These are phyloP conservation scores for Neogobius melanostomus DNA, from an alignment of 2,113 vertebrate genomes.

Conservation along the genomic window DNA sequence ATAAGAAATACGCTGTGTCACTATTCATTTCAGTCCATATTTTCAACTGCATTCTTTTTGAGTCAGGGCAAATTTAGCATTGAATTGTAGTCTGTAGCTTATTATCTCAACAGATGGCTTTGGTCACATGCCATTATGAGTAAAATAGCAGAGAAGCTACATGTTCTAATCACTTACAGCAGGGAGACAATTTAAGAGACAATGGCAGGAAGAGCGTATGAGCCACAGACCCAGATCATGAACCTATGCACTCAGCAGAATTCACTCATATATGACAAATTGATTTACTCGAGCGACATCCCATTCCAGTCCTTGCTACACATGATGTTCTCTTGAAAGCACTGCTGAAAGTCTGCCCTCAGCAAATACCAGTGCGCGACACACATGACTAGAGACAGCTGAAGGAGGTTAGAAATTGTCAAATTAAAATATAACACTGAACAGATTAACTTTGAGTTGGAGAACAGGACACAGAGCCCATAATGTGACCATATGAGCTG, in stretches of 20 bases:
- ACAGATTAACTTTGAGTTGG: conserved; percentile 17
- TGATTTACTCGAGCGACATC: conserved; percentile 74
- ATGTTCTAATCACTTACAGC: conserved; percentile 29
- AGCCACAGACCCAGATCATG: conserved; percentile 63
- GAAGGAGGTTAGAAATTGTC: conserved; percentile 29
- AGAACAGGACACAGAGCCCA: conserved; percentile 55
- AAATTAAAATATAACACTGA: conserved; percentile 20
- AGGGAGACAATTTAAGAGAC: conserved; percentile 22
- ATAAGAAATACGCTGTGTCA: no score
- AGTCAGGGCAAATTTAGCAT: background rate
- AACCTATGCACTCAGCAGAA: conserved; percentile 72
- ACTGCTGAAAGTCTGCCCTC: conserved; percentile 63
- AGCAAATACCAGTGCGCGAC: conserved; percentile 71
- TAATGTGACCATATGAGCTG: conserved; percentile 77
- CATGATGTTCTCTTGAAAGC: conserved; percentile 71
- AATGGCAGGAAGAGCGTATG: conserved; percentile 27
- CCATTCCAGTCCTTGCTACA: conserved; percentile 70
- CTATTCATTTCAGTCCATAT: no score
- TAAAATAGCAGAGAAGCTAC: background rate
- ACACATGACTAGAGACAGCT: conserved; percentile 61
- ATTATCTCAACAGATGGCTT: background rate
- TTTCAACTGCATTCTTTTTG: background rate
- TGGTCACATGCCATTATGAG: conserved; percentile 17
- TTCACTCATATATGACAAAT: conserved; percentile 74
- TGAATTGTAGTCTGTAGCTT: conserved; percentile 12